phyloP scores from a whole-genome alignment of 2,113 vertebrate species.

The Cyprinodon brontotheroides region DNA sequence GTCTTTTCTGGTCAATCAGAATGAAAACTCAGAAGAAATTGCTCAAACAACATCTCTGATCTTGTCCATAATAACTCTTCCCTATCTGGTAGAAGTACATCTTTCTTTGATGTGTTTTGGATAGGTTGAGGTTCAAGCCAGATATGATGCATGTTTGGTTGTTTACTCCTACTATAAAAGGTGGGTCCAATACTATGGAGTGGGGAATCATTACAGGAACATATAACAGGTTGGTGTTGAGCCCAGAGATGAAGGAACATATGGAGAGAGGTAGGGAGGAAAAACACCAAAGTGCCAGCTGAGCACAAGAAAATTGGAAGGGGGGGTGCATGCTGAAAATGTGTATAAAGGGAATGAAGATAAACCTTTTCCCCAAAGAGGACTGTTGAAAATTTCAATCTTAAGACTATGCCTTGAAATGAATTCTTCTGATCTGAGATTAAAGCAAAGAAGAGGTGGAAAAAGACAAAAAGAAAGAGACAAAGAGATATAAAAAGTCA shows the following conservation, averaged over 20 bases:
- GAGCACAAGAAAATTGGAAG: constrained; percentile 19
- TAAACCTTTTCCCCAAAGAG: neutral
- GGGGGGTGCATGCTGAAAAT: constrained; percentile 14
- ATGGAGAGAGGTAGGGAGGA: constrained; percentile 10
- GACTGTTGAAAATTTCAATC: constrained; percentile 21
- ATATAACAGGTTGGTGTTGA: constrained; percentile 29
- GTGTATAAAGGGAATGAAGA: constrained; percentile 11
- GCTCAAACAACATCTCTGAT: constrained; percentile 19
- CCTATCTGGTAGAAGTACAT: constrained; percentile 23
- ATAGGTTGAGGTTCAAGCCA: constrained; percentile 50
- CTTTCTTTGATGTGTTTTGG: constrained; percentile 60
- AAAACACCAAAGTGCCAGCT: constrained; percentile 33
- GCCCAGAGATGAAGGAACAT: constrained; percentile 39
- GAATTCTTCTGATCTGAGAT: constrained; percentile 44
- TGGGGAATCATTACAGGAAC: constrained; percentile 48
- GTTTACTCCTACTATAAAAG: constrained; percentile 46
- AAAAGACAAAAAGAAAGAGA: constrained; percentile 26
- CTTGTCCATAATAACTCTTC: constrained; percentile 31
- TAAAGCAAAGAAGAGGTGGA: constrained; percentile 51
- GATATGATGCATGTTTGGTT: constrained; percentile 52
- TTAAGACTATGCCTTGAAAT: constrained; percentile 35
- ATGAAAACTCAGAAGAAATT: constrained; percentile 1
- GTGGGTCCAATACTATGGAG: constrained; percentile 39
- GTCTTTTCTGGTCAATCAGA: constrained; percentile 7
- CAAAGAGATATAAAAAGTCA: constrained; percentile 35